These are phyloP conservation scores for Frankliniella fusca DNA, from an alignment of 2,888 invertebrate species.

Conservation along the genomic window DNA sequence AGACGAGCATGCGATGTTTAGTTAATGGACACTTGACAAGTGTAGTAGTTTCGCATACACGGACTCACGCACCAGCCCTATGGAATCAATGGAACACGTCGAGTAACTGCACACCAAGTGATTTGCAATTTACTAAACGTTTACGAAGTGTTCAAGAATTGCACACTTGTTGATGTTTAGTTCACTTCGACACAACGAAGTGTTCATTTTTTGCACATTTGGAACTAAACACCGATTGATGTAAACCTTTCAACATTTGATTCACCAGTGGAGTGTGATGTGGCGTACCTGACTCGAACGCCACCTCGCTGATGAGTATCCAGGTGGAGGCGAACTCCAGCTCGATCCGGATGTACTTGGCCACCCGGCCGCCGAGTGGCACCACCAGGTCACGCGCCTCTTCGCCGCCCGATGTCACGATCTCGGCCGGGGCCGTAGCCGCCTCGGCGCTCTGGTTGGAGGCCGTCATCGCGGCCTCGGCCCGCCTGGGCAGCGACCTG, in stretches of 20 bases:
- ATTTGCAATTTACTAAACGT: no score
- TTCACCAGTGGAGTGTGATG: no score
- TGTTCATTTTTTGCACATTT: no score
- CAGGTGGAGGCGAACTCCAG: slow-evolving; percentile 76
- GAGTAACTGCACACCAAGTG: no score
- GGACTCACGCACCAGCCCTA: no score
- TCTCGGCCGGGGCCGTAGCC: background rate
- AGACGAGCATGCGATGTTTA: no score
- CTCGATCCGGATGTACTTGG: slow-evolving; percentile 68
- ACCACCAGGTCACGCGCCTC: slow-evolving; percentile 62
- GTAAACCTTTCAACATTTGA: slow-evolving; percentile 28
- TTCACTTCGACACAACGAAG: slow-evolving; percentile 21
- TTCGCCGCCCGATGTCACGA: slow-evolving; percentile 33
- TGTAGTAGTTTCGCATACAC: no score
- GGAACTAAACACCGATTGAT: no score
- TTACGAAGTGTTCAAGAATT: no score
- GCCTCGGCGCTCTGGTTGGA: slow-evolving; percentile 41
- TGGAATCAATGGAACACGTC: no score
- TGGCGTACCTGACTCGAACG: slow-evolving; percentile 72
- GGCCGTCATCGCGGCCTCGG: slow-evolving; percentile 37
- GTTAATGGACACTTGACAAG: no score
- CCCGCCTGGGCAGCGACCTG: slow-evolving; percentile 27
- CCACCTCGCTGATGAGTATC: slow-evolving; percentile 85
- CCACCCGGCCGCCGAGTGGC: slow-evolving; percentile 68
- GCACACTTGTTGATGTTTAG: no score